Percentiles rank a stretch among this genome's conserved stretches.
Evolutionary conservation across 2,113 vertebrate species (phyloP).

Genomic region (Oreochromis spilurus): DNA sequence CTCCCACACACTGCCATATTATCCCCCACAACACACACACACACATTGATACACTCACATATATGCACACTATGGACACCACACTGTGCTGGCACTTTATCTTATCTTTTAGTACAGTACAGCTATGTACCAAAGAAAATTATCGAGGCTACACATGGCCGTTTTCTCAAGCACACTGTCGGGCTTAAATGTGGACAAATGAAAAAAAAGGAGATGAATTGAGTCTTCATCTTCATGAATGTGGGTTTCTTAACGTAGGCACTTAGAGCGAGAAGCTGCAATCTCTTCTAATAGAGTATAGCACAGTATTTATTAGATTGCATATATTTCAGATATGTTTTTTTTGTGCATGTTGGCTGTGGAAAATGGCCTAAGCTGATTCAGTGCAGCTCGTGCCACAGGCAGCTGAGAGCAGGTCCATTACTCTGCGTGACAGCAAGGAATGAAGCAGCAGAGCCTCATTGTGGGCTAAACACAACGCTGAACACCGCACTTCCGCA

Average conservation of each 20-base stretch:
- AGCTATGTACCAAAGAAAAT: conserved; percentile 36
- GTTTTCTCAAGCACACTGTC: conserved; percentile 14
- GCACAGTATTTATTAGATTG: conserved; percentile 4
- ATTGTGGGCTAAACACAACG: conserved; percentile 42
- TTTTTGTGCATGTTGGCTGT: conserved; percentile 3
- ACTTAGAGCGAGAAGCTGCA: neutral
- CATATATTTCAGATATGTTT: conserved; percentile 12
- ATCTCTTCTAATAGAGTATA: conserved; percentile 14
- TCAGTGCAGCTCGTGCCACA: conserved; percentile 39
- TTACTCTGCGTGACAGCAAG: conserved; percentile 58
- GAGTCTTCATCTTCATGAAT: neutral
- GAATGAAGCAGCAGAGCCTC: conserved; percentile 50
- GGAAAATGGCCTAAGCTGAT: conserved; percentile 16
- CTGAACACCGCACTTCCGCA: conserved; percentile 38
- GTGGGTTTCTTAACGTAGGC: neutral
- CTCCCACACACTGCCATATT: conserved; percentile 45
- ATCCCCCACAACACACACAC: conserved; percentile 17
- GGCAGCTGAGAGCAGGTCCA: conserved; percentile 49
- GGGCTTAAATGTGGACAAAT: conserved; percentile 12
- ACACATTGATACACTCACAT: conserved; percentile 4
- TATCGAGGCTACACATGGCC: conserved; percentile 22
- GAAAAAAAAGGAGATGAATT: neutral
- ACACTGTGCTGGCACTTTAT: conserved; percentile 43
- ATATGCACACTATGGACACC: conserved; percentile 10
- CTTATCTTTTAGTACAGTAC: conserved; percentile 39